Evolutionary conservation across 2,113 vertebrate genomes (phyloP).

Genomic region (Rhea americana): DNA sequence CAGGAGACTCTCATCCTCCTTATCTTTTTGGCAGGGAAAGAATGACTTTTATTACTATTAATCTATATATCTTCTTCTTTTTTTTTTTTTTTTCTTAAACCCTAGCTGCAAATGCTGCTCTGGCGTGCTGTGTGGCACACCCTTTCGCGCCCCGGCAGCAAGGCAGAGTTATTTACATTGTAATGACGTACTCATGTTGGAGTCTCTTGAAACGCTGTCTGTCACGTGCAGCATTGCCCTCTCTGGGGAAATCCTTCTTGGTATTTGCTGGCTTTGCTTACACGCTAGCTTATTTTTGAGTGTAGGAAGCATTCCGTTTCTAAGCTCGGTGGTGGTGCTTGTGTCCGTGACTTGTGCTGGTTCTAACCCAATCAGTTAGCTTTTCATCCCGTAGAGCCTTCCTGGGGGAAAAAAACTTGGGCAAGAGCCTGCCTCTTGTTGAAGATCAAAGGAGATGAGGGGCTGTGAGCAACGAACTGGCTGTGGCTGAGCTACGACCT

Average conservation of each 20-base stretch:
- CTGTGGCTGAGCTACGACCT: rapidly evolving
- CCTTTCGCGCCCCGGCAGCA: not conserved
- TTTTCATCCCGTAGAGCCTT: not conserved
- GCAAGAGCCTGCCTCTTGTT: not conserved
- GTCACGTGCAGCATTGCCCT: not conserved
- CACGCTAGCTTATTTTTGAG: not conserved
- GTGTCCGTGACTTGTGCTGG: rapidly evolving
- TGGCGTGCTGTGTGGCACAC: rapidly evolving
- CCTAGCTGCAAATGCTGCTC: not conserved
- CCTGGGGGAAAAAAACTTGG: not conserved
- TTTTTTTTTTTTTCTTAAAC: not conserved
- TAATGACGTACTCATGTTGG: rapidly evolving
- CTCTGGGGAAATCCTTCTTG: constrained; percentile 5
- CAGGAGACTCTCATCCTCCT: constrained; percentile 25
- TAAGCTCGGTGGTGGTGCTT: rapidly evolving
- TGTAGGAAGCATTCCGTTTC: not conserved
- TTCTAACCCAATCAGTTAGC: rapidly evolving
- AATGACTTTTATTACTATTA: not conserved
- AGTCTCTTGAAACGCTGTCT: not conserved
- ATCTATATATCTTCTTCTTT: not conserved
- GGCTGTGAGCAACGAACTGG: not conserved
- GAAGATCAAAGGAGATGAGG: not conserved
- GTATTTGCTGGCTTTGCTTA: not conserved
- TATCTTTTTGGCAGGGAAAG: constrained; percentile 33
- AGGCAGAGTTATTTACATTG: not conserved